Conservation (phyloP, 2,113 vertebrate species). For the Perognathus longimembris region DNA sequence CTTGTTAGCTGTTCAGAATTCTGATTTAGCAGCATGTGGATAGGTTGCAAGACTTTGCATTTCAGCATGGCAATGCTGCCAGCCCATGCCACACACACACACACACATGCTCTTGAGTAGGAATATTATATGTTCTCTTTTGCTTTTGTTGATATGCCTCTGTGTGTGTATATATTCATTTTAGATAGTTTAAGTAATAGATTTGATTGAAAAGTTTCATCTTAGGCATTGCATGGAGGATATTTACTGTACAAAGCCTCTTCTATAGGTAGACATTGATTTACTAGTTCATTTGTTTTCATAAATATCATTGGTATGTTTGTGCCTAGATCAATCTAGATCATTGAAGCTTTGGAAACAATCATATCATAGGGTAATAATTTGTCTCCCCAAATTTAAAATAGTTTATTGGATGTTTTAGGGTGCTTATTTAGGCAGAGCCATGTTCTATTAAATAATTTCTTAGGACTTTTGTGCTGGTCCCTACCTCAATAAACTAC, state of each 20-base stretch:
- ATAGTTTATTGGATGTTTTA: neutral
- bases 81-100: neutral
- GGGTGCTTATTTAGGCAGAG: neutral
- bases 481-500: neutral
- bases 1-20: conserved; percentile 2
- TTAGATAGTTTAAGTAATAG: neutral
- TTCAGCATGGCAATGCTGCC: neutral
- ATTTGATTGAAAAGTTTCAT: conserved; percentile 32
- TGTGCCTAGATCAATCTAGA: neutral
- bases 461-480: neutral
- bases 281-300: neutral
- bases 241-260: neutral
- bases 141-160: too few relatives aligned
- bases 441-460: neutral
- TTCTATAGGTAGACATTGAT: neutral
- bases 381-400: neutral
- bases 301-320: neutral
- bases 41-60: neutral
- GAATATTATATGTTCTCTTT: neutral
- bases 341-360: neutral
- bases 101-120: neutral
- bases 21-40: neutral
- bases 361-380: neutral
- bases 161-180: too few relatives aligned
- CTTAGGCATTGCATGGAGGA: neutral